Conservation (phyloP, 2,797 vertebrate genomes). For the Ceyx erithaca region DNA sequence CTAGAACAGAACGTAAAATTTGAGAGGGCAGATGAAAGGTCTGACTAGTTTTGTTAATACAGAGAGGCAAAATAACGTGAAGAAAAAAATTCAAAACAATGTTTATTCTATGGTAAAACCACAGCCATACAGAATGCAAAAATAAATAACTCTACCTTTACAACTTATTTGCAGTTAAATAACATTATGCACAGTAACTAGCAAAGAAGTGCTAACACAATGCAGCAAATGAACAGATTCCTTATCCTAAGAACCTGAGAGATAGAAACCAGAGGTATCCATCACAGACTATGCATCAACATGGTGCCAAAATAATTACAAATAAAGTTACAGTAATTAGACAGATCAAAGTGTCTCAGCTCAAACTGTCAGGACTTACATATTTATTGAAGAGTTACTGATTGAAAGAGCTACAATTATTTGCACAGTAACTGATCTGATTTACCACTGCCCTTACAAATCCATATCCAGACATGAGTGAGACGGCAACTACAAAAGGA, state of each 20-base stretch:
- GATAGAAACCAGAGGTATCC: background rate
- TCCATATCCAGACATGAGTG: background rate
- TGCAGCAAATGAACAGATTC: background rate
- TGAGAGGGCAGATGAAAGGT: background rate
- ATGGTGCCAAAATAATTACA: background rate
- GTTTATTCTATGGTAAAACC: background rate
- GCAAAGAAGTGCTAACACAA: background rate
- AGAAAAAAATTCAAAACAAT: background rate
- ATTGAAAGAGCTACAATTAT: background rate
- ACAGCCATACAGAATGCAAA: background rate
- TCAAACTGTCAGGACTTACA: background rate
- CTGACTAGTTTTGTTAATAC: background rate
- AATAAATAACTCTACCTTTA: background rate
- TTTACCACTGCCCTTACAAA: background rate
- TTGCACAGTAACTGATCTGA: background rate
- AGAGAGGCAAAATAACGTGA: background rate
- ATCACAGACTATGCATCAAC: background rate
- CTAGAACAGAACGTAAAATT: background rate
- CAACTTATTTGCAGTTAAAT: background rate
- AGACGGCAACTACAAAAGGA: background rate
- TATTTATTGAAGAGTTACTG: background rate
- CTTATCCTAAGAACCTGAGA: accelerated
- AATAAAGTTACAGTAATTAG: background rate
- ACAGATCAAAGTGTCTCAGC: background rate
- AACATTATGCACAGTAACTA: background rate